A percentile compares a stretch with the other conserved stretches of the same genome.
phyloP scores from a whole-genome alignment of 2,888 invertebrate species.

The Drosophila subquinaria region DNA sequence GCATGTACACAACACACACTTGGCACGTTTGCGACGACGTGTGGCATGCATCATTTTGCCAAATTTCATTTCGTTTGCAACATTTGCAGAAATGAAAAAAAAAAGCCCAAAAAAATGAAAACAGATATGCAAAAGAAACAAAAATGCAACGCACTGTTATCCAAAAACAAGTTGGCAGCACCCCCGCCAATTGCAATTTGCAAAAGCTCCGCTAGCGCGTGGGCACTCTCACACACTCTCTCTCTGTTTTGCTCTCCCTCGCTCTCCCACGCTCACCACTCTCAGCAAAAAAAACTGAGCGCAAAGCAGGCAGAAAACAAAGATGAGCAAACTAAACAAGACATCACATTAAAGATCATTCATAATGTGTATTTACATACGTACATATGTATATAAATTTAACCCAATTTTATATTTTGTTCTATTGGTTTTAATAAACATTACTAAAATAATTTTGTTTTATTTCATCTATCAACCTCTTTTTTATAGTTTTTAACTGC shows the following conservation, averaged over 20 bases:
- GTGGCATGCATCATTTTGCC: slow-evolving; percentile 56
- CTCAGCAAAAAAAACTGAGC: background rate
- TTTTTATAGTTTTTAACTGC: background rate
- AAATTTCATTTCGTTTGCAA: slow-evolving; percentile 13
- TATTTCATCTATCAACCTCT: no score
- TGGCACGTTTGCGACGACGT: slow-evolving; percentile 48
- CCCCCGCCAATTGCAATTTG: slow-evolving; percentile 32
- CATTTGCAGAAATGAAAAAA: slow-evolving; percentile 8
- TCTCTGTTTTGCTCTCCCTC: slow-evolving; percentile 4
- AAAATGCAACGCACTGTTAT: slow-evolving; percentile 23
- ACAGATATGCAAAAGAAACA: slow-evolving; percentile 7
- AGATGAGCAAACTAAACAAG: slow-evolving; percentile 10
- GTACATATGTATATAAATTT: background rate
- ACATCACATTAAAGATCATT: slow-evolving; percentile 31
- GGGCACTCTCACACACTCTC: slow-evolving; percentile 14
- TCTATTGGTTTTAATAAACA: background rate
- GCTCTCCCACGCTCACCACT: background rate
- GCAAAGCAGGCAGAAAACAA: background rate
- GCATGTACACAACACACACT: slow-evolving; percentile 42
- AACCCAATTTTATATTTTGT: background rate
- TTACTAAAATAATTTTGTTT: background rate
- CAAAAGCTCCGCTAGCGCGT: slow-evolving; percentile 32
- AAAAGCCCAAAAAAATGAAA: slow-evolving; percentile 5
- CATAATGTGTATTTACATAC: slow-evolving; percentile 1
- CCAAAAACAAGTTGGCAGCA: slow-evolving; percentile 54